phyloP scores from a whole-genome alignment of 2,888 invertebrate genomes.

The Mesopsocus fuscifrons region DNA sequence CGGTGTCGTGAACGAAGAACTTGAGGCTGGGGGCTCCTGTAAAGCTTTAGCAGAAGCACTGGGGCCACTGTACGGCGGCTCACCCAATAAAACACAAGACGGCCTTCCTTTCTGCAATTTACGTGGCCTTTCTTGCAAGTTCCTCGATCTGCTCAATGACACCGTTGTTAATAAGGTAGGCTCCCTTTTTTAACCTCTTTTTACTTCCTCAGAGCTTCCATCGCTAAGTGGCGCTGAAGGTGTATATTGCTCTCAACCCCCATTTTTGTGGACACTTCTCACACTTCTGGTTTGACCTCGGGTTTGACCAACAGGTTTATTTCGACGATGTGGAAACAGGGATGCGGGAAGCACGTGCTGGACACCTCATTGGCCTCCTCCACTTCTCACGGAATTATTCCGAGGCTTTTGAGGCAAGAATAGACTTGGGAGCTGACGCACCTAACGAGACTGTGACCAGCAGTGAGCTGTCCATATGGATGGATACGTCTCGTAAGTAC shows the following conservation, averaged over 20 bases:
- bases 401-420: conserved; percentile 32
- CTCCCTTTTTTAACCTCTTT: conserved; percentile 5
- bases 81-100: conserved; percentile 16
- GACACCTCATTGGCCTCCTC: conserved; percentile 41
- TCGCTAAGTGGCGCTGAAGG: too few relatives aligned
- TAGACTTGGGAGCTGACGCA: conserved; percentile 35
- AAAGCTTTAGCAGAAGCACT: conserved; percentile 10
- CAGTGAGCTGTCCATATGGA: conserved; percentile 44
- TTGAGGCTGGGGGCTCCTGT: conserved; percentile 11
- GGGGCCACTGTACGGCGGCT: conserved; percentile 12
- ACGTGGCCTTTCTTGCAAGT: conserved; percentile 28
- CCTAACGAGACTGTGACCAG: conserved; percentile 22
- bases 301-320: too few relatives aligned
- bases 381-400: conserved; percentile 57
- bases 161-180: conserved; percentile 31
- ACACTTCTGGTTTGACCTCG: too few relatives aligned
- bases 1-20: conserved; percentile 64
- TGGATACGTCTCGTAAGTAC: conserved; percentile 59
- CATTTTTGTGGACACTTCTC: too few relatives aligned
- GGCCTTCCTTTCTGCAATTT: conserved; percentile 9
- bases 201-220: too few relatives aligned
- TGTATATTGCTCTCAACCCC: too few relatives aligned
- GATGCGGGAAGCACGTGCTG: conserved; percentile 30
- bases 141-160: conserved; percentile 35
- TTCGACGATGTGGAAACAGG: too few relatives aligned